Percentiles rank a stretch among this genome's conserved stretches.
phyloP scores from a whole-genome alignment of 2,113 vertebrate species.

The Oncorhynchus gorbuscha region DNA sequence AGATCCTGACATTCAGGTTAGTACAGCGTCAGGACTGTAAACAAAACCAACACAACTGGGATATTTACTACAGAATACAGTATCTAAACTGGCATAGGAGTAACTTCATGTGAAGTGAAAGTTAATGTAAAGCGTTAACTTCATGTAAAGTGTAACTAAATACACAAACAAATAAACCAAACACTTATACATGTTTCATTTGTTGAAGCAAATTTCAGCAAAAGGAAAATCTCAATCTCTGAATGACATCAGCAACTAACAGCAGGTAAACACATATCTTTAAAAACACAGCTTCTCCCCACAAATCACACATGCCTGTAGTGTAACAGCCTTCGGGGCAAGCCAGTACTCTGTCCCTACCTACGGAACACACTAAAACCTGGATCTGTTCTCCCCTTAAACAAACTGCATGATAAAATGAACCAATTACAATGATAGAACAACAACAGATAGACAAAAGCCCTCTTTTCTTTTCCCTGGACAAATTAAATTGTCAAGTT shows the following conservation, averaged over 20 bases:
- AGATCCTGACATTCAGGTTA: conserved; percentile 60
- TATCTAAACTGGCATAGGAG: not conserved
- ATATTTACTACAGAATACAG: not conserved
- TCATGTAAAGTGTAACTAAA: not conserved
- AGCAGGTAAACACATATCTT: conserved; percentile 7
- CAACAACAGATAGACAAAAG: conserved; percentile 52
- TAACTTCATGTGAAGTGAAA: not conserved
- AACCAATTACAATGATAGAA: conserved; percentile 60
- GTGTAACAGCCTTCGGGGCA: conserved; percentile 11
- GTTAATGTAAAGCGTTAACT: not conserved
- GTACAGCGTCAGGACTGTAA: conserved; percentile 49
- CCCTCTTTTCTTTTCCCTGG: conserved; percentile 47
- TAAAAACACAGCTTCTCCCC: not conserved
- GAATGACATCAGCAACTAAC: not conserved
- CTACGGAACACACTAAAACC: conserved; percentile 30
- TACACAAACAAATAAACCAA: not conserved
- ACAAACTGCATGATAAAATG: conserved; percentile 57
- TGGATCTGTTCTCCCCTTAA: conserved; percentile 18
- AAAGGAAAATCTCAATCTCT: not conserved
- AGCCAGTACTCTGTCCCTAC: conserved; percentile 25
- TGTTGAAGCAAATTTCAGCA: not conserved
- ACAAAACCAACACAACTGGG: conserved; percentile 52
- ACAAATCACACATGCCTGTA: conserved; percentile 23
- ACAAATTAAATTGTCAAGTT: conserved; percentile 77
- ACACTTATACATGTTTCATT: not conserved